phyloP scores from a whole-genome alignment of 2,888 invertebrate species.

The Drosophila kambysellisi region DNA sequence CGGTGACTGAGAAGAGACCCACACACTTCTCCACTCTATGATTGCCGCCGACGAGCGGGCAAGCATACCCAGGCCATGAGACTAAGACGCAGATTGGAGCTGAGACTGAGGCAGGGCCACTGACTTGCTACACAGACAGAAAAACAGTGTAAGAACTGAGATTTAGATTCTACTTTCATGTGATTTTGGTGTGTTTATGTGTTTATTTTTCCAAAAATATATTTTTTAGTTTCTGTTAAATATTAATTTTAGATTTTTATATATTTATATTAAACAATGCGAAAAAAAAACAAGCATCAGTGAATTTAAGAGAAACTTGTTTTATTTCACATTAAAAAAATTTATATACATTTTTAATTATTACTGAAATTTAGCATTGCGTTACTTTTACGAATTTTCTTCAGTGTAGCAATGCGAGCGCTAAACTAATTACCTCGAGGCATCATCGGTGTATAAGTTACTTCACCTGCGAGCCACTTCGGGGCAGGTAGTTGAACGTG shows the following conservation, averaged over 20 bases:
- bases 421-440: slow-evolving; percentile 74
- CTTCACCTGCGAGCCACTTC: slow-evolving; percentile 72
- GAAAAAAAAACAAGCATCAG: background rate
- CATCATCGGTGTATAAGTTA: slow-evolving; percentile 69
- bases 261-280: background rate
- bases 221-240: background rate
- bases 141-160: background rate
- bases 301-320: background rate
- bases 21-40: slow-evolving; percentile 30
- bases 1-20: slow-evolving; percentile 22
- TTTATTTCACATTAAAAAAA: background rate
- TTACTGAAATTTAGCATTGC: background rate
- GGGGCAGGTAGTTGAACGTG: slow-evolving; percentile 62
- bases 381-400: background rate
- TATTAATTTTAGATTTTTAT: background rate
- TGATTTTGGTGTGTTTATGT: background rate
- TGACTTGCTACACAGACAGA: background rate
- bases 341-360: background rate
- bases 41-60: slow-evolving; percentile 20
- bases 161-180: background rate
- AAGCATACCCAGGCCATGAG: slow-evolving; percentile 10
- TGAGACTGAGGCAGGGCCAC: background rate
- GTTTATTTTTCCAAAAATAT: background rate
- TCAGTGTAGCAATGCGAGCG: slow-evolving; percentile 42
- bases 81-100: slow-evolving; percentile 9